Evolutionary conservation across 2,888 invertebrate genomes (phyloP).

Genomic region (Drosophila incognita): DNA sequence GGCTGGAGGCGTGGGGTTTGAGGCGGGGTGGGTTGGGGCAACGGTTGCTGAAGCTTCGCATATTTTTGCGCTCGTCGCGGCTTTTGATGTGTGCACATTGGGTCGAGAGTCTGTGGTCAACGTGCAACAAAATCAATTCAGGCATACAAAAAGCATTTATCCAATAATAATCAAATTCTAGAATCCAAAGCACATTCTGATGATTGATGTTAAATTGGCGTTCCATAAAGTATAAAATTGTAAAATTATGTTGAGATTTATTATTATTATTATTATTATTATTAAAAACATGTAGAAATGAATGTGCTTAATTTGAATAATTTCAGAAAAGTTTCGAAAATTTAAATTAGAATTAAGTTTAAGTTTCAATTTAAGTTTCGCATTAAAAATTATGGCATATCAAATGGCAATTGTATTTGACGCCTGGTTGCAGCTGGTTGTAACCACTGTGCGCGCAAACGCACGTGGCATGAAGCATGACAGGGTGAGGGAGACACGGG

Average conservation of each 20-base stretch:
- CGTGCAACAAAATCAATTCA: background rate
- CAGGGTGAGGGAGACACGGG: conserved; percentile 2
- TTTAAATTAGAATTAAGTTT: no score
- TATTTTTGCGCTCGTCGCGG: conserved; percentile 71
- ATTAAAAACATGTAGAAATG: no score
- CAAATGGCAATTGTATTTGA: background rate
- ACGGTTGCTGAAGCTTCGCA: conserved; percentile 67
- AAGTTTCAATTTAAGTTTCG: background rate
- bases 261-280: no score
- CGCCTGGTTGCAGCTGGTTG: no score
- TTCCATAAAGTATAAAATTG: no score
- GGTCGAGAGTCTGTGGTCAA: background rate
- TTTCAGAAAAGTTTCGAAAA: no score
- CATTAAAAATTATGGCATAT: background rate
- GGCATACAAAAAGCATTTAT: no score
- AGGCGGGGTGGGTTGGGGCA: background rate
- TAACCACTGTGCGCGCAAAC: conserved; percentile 47
- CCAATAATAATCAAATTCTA: background rate
- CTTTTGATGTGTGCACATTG: conserved; percentile 72
- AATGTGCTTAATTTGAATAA: no score
- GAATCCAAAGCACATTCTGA: no score
- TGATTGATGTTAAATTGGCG: no score
- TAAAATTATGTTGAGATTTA: no score
- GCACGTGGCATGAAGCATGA: conserved; percentile 61
- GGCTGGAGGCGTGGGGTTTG: background rate